phyloP scores from a whole-genome alignment of 2,113 vertebrate genomes.

The Phaethon lepturus region DNA sequence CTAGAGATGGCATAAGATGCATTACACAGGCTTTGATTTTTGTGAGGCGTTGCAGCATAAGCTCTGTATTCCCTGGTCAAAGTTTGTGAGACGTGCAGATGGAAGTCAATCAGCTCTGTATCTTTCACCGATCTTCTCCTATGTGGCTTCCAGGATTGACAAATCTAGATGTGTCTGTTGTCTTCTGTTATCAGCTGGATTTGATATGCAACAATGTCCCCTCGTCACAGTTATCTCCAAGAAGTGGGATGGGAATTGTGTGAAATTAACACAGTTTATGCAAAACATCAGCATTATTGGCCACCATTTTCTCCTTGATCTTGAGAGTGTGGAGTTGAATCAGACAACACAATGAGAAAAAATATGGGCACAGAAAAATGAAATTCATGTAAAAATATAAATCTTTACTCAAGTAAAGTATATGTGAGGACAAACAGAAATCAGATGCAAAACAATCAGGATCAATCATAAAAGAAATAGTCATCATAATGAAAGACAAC shows the following conservation, averaged over 20 bases:
- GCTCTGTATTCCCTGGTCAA: not conserved
- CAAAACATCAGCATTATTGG: not conserved
- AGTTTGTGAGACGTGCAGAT: not conserved
- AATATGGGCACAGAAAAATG: not conserved
- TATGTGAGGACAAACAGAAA: not conserved
- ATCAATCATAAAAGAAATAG: not conserved
- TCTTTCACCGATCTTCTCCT: not conserved
- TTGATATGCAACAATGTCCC: accelerated
- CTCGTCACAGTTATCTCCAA: not conserved
- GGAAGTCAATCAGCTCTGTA: not conserved
- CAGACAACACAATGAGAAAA: not conserved
- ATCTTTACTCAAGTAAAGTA: not conserved
- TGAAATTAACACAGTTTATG: not conserved
- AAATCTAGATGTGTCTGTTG: not conserved
- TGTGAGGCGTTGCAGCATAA: not conserved
- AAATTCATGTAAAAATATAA: not conserved
- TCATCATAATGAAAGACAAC: not conserved
- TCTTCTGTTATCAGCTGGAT: not conserved
- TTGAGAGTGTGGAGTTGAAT: not conserved
- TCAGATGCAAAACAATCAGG: not conserved
- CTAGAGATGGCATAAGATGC: not conserved
- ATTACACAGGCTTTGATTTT: not conserved
- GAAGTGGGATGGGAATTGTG: not conserved
- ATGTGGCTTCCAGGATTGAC: accelerated
- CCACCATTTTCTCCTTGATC: not conserved